phyloP scores from a whole-genome alignment of 1,140 invertebrate species.

The Delia radicum region DNA sequence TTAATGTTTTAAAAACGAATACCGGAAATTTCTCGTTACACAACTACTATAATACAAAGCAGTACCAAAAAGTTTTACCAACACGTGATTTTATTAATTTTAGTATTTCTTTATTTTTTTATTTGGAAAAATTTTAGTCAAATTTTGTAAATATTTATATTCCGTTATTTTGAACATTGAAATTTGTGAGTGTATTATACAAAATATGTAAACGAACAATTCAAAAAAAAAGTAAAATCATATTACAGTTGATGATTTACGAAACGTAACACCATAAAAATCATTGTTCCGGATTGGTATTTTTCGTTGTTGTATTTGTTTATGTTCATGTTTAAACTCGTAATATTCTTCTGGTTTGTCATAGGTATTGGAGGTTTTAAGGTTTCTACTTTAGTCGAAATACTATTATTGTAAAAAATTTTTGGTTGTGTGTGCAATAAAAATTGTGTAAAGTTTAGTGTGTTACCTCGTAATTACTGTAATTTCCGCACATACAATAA shows the following conservation, averaged over 20 bases:
- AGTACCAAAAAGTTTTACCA: too few relatives aligned
- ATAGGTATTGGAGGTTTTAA: neutral
- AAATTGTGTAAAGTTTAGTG: conserved; percentile 2
- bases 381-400: neutral
- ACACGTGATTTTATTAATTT: too few relatives aligned
- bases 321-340: neutral
- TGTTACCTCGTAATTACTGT: conserved; percentile 21
- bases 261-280: conserved; percentile 18
- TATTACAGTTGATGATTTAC: neutral
- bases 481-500: conserved; percentile 12
- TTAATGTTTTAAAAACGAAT: too few relatives aligned
- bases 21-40: too few relatives aligned
- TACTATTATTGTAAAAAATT: neutral
- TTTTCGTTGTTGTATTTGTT: neutral
- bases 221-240: neutral
- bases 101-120: too few relatives aligned
- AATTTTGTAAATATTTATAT: too few relatives aligned
- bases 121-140: too few relatives aligned
- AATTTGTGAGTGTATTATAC: too few relatives aligned
- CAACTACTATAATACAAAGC: too few relatives aligned
- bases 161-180: too few relatives aligned
- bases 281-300: neutral
- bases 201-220: neutral
- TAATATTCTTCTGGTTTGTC: neutral
- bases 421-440: neutral